phyloP scores from a whole-genome alignment of 2,888 invertebrate species.

The Drosophila nigritarsus region DNA sequence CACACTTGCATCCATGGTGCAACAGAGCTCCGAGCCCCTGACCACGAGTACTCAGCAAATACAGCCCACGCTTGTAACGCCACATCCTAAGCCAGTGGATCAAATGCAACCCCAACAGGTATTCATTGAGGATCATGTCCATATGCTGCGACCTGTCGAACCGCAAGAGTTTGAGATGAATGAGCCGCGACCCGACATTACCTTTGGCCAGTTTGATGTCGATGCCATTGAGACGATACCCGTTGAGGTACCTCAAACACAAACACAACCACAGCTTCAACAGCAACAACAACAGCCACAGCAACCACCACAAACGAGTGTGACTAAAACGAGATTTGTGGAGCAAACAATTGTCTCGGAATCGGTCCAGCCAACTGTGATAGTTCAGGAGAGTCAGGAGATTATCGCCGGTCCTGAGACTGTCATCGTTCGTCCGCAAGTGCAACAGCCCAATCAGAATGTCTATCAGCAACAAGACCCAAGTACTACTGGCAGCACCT shows the following conservation, averaged over 20 bases:
- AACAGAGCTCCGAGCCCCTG: slow-evolving; percentile 66
- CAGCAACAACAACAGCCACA: slow-evolving; percentile 21
- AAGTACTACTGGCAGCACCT: slow-evolving; percentile 75
- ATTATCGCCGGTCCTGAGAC: slow-evolving; percentile 18
- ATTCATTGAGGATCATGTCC: slow-evolving; percentile 65
- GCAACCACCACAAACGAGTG: slow-evolving; percentile 7
- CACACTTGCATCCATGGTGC: slow-evolving; percentile 70
- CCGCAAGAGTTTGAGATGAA: slow-evolving; percentile 75
- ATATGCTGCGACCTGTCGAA: slow-evolving; percentile 65
- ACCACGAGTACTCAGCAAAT: slow-evolving; percentile 69
- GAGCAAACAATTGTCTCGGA: slow-evolving; percentile 47
- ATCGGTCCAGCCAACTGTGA: slow-evolving; percentile 57
- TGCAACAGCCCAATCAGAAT: slow-evolving; percentile 43
- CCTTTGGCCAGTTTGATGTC: slow-evolving; percentile 83
- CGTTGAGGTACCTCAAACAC: slow-evolving; percentile 37
- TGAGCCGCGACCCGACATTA: slow-evolving; percentile 81
- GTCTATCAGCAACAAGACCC: slow-evolving; percentile 46
- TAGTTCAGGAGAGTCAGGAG: slow-evolving; percentile 44
- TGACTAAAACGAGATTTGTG: slow-evolving; percentile 48
- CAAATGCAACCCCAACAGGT: slow-evolving; percentile 41
- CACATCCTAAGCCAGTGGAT: slow-evolving; percentile 4
- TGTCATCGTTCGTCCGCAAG: slow-evolving; percentile 52
- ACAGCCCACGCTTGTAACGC: slow-evolving; percentile 37
- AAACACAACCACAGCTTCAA: slow-evolving; percentile 12
- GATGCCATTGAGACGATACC: slow-evolving; percentile 83